Evolutionary conservation across 2,113 vertebrate species (phyloP).

Genomic region (Eira barbara): DNA sequence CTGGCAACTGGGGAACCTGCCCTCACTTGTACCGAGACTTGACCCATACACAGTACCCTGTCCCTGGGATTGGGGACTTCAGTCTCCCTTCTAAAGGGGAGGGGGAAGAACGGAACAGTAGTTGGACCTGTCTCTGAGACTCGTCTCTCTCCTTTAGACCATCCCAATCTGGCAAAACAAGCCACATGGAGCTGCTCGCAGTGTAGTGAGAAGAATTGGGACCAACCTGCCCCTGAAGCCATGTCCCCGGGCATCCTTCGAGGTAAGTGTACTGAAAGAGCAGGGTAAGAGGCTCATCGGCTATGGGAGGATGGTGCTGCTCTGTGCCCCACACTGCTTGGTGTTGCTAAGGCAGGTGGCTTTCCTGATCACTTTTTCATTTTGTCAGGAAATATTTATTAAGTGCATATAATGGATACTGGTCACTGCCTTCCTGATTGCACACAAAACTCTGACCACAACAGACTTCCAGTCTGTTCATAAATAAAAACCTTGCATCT

Average conservation of each 20-base stretch:
- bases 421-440: conserved; percentile 7
- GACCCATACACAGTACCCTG: not conserved
- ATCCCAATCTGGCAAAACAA: conserved; percentile 99
- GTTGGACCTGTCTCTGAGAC: conserved; percentile 9
- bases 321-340: not conserved
- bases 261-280: conserved; percentile 82
- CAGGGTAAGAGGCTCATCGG: not conserved
- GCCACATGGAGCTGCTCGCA: conserved; percentile 94
- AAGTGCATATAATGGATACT: conserved; percentile 17
- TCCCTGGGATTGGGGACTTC: not conserved
- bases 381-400: conserved; percentile 21
- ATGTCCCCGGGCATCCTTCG: conserved; percentile 94
- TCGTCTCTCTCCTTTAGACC: conserved; percentile 79
- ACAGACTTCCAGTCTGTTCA: not conserved
- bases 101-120: not conserved
- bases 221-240: conserved; percentile 95
- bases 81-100: not conserved
- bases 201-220: conserved; percentile 96
- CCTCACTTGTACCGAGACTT: not conserved
- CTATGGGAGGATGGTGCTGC: not conserved
- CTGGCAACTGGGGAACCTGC: not conserved
- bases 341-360: not conserved
- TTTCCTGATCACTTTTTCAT: not conserved
- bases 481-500: not conserved
- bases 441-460: not conserved